Evolutionary conservation across 2,888 invertebrate genomes (phyloP).

Genomic region (Dyspetes luteomarginatus): DNA sequence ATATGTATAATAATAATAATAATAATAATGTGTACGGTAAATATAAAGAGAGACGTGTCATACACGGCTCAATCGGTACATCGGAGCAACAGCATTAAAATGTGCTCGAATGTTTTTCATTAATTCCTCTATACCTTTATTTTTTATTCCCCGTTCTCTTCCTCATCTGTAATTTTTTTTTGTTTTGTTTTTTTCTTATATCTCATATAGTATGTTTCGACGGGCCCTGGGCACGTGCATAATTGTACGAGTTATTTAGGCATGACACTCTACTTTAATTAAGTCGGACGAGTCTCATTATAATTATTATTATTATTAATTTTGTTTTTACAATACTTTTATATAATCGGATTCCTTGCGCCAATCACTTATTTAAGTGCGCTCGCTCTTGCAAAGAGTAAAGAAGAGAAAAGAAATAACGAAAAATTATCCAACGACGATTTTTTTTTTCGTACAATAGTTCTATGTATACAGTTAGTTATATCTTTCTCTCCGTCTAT

Average conservation of each 20-base stretch:
- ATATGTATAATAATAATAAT: constrained; percentile 28
- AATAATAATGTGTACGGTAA: constrained; percentile 61
- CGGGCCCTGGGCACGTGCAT: constrained; percentile 39
- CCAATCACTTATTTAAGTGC: constrained; percentile 30
- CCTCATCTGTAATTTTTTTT: constrained; percentile 19
- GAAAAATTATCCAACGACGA: constrained; percentile 27
- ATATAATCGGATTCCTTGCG: constrained; percentile 46
- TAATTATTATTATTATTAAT: constrained; percentile 33
- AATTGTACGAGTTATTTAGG: constrained; percentile 49
- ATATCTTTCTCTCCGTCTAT: constrained; percentile 54
- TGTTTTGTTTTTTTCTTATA: constrained; percentile 19
- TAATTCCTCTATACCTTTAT: background rate
- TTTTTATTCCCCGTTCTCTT: constrained; percentile 19
- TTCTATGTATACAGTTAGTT: constrained; percentile 52
- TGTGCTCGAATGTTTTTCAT: constrained; percentile 22
- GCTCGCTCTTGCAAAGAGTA: constrained; percentile 34
- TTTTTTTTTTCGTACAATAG: constrained; percentile 42
- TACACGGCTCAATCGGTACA: constrained; percentile 77
- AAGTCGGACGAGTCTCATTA: constrained; percentile 58
- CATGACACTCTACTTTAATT: constrained; percentile 43
- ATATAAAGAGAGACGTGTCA: constrained; percentile 70
- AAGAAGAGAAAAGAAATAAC: background rate
- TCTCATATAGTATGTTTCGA: constrained; percentile 36
- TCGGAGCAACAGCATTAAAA: constrained; percentile 75
- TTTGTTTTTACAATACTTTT: constrained; percentile 48